These are phyloP conservation scores for Oligia fasciuncula DNA, from an alignment of 2,888 invertebrate genomes.

Conservation along the genomic window DNA sequence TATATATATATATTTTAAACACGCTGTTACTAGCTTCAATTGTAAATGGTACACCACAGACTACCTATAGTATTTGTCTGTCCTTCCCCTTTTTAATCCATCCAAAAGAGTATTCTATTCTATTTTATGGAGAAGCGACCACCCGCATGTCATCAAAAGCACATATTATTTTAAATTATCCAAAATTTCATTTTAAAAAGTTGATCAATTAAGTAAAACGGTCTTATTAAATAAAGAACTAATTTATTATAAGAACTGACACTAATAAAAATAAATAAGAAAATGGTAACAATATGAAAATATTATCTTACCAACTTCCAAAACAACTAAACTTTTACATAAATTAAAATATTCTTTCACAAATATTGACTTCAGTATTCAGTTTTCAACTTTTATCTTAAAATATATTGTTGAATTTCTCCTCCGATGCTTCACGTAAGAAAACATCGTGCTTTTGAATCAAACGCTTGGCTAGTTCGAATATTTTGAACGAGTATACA, in stretches of 20 bases:
- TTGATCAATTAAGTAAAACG: background rate
- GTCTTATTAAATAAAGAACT: background rate
- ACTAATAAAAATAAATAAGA: slow-evolving; percentile 14
- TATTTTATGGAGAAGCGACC: no score
- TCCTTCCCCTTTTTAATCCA: no score
- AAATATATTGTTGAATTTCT: slow-evolving; percentile 51
- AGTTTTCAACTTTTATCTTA: slow-evolving; percentile 33
- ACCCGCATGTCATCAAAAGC: no score
- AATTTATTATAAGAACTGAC: background rate
- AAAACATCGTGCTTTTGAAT: slow-evolving; percentile 48
- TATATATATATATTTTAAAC: background rate
- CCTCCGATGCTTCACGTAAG: slow-evolving; percentile 26
- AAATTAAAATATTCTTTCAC: slow-evolving; percentile 26
- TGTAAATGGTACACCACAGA: no score
- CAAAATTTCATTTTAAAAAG: background rate
- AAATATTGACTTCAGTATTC: slow-evolving; percentile 32
- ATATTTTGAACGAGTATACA: slow-evolving; percentile 57
- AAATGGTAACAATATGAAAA: background rate
- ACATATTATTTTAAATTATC: background rate
- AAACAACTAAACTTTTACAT: background rate
- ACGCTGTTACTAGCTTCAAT: background rate
- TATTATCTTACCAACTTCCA: slow-evolving; percentile 6
- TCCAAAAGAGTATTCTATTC: no score
- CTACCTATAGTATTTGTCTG: no score
- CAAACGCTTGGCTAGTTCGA: slow-evolving; percentile 59